Evolutionary conservation across 2,113 vertebrate species (phyloP), one percentile per base, ranked within the genome.

Genomic region (Chinchilla lanigera): DNA sequence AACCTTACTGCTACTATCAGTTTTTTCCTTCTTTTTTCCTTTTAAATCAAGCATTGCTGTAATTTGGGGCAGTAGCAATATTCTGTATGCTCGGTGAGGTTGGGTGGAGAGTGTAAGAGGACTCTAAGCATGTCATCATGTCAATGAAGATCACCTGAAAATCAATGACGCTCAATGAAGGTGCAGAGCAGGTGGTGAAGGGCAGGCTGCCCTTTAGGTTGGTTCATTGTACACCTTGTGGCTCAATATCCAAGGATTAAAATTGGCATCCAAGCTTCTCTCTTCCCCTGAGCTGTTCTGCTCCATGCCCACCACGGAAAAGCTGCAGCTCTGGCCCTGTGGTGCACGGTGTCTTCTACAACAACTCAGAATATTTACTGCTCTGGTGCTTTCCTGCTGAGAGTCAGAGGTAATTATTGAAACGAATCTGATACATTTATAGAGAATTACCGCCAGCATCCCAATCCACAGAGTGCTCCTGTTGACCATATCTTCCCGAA

Each of bases 41-140:
- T 97, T 81, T 90, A 75, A 98, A 50, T 92, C 78, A 90, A 97
- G 96, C 56, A 71, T 35, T 83, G 50, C 35, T 88, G 8, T 78
- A 17, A 5, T 69, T 63, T 10, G 30, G 30, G 52, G 20, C 58
- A 77, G 38, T 26, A 89, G 30, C 80, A 90, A 54, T 77, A 52
- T 52, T 86, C 83, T 75, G 22, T 30, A 50, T 67, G 28, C 41
- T 20, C 41, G 84, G 38, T 85, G 35, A 92, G 84, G 90, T 2
- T 85, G n/a, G 96, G 84, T 63, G 97, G 86, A 98, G 98, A 47
- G 97, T 96, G 71, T 97, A 98, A 10, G 65, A 56, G 24, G 99
- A 97, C 28, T 98, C 97, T 56, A 33, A 93, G 11, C 0, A 97
- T 97, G 30, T 97, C 97, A 67, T 97, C 97, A 63, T 52, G 78